phyloP scores from a whole-genome alignment of 2,888 invertebrate species.

The Oscheius sp. region DNA sequence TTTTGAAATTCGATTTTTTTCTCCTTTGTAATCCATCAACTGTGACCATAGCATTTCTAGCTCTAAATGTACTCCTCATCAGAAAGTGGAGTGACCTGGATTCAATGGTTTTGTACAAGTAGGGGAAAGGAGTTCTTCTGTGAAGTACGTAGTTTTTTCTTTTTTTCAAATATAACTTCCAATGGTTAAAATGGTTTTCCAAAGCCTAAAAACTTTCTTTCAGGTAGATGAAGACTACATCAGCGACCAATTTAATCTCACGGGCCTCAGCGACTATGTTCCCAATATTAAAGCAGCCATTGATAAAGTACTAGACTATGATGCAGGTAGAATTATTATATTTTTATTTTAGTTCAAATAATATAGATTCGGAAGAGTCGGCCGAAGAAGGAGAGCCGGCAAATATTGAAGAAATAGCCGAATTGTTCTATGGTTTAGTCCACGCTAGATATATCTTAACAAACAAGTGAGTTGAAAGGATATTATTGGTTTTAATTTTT shows the following conservation, averaged over 20 bases:
- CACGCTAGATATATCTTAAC: conserved; percentile 30
- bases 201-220: too few relatives aligned
- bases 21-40: too few relatives aligned
- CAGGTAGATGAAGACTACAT: conserved; percentile 32
- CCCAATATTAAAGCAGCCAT: conserved; percentile 23
- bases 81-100: conserved; percentile 23
- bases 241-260: conserved; percentile 28
- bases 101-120: conserved; percentile 26
- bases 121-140: conserved; percentile 29
- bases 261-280: conserved; percentile 25
- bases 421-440: conserved; percentile 27
- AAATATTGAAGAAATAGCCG: not conserved
- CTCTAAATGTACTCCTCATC: conserved; percentile 20
- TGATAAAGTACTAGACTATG: conserved; percentile 27
- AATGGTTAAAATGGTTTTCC: not conserved
- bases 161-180: not conserved
- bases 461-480: conserved; percentile 19
- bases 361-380: not conserved
- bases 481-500: too few relatives aligned
- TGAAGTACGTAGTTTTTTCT: conserved; percentile 3
- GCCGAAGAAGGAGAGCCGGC: not conserved
- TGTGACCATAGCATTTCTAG: too few relatives aligned
- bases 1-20: too few relatives aligned
- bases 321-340: not conserved
- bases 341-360: not conserved